A percentile compares a stretch with the other conserved stretches of the same genome.
Conservation (phyloP, 2,113 vertebrate species). For the Megatriorchis doriae region DNA sequence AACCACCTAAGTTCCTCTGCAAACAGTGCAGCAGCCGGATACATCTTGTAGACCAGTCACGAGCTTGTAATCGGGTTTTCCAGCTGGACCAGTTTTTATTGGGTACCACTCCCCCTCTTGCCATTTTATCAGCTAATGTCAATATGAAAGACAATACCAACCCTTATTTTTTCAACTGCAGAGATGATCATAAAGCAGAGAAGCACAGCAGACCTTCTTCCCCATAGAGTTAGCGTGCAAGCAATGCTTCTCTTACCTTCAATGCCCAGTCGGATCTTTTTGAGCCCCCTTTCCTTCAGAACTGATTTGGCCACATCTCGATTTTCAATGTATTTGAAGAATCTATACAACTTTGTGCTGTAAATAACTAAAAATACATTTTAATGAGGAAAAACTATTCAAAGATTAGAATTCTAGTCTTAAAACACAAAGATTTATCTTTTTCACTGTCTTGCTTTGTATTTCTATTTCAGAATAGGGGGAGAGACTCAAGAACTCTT, state of each 20-base stretch:
- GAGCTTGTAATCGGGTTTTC: background rate
- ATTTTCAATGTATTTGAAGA: conserved; percentile 99
- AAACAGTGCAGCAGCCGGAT: background rate
- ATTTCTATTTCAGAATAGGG: background rate
- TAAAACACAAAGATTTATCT: background rate
- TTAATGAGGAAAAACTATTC: background rate
- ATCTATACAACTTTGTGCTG: conserved; percentile 98
- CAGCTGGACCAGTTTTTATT: background rate
- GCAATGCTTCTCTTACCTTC: conserved; percentile 82
- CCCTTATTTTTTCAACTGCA: background rate
- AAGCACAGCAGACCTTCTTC: background rate
- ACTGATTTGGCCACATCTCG: conserved; percentile 98
- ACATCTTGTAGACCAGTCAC: background rate
- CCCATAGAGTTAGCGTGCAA: background rate
- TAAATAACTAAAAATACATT: conserved; percentile 85
- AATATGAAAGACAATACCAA: background rate
- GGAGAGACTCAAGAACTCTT: background rate
- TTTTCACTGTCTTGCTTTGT: background rate
- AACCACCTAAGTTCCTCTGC: background rate
- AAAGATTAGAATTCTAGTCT: background rate
- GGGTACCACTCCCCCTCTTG: background rate
- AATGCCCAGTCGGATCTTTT: conserved; percentile 97
- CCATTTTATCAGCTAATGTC: background rate
- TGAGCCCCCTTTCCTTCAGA: conserved; percentile 94
- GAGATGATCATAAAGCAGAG: background rate